Base-by-base conservation (phyloP, 2,113 vertebrate genomes). In the Platycercus adscitus region DNA sequence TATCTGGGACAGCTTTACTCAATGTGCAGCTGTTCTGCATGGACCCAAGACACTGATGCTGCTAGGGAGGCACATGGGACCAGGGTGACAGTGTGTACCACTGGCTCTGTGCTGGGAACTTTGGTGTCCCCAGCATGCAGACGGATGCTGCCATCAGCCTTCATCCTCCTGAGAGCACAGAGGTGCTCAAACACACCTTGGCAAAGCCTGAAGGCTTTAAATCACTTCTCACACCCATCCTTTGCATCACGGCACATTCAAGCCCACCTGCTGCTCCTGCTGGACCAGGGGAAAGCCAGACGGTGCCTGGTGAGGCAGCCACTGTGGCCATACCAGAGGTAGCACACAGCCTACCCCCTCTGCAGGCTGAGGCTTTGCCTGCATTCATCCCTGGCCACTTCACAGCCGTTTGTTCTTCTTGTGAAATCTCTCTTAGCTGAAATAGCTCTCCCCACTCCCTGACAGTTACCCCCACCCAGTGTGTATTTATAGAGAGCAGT, bases 1-100 rank as follows among this genome's bases (percentile, higher is more conserved):
- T 16, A 23, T 90, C 63, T n/a, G 41, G 65, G 33, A 70, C 63
- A 84, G 21, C 17, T 63, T 28, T 73, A 8, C 37, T 46, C 50
- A 53, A 53, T 0, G 0, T 28, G n/a, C 1, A 2, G 6, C 60
- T 3, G 0, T 41, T 60, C 65, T 33, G 6, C 15, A 19, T 0
- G 0, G 60, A 61, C 17, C 46, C 15, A 60, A 88, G 71, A 8
- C 2, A 5, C 0, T 1, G 8, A 23, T 70, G 44, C 64, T 66
- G 55, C 78, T 64, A n/a, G 50, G 81, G 39, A 71, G n/a, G 12
- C 33, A 52, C 1, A 0, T 1, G 13, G 33, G 19, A 28, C 6
- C 49, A 37, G 31, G 21, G 5, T 55, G 63, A 10, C 46, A 8
- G 24, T 3, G 28, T 1, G 4, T 53, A 47, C 33, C n/a, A 11